A percentile compares a stretch with the other conserved stretches of the same genome.
These are phyloP conservation scores for Stictonetta naevosa DNA, from an alignment of 2,113 vertebrate species.

Conservation along the genomic window DNA sequence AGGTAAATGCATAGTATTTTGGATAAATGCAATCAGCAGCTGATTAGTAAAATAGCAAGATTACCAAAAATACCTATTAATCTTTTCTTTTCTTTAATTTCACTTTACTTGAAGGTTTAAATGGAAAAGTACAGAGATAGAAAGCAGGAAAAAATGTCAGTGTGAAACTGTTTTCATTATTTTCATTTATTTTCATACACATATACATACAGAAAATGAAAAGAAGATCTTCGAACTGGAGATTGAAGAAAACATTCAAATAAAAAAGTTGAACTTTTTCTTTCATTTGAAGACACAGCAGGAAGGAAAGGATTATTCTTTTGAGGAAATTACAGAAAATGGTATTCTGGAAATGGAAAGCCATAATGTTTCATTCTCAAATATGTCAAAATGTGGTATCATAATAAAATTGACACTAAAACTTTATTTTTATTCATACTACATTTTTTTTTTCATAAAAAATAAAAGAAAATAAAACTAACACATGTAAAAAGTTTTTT, in stretches of 20 bases:
- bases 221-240: neutral
- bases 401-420: slow-evolving; percentile 40
- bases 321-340: slow-evolving; percentile 20
- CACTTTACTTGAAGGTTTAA: neutral
- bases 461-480: neutral
- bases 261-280: slow-evolving; percentile 23
- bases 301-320: slow-evolving; percentile 37
- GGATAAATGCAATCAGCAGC: neutral
- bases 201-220: neutral
- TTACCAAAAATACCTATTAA: fast-evolving
- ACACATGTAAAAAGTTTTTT: neutral
- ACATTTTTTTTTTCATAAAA: neutral
- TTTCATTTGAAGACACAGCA: slow-evolving; percentile 3
- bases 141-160: neutral
- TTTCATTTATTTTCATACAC: neutral
- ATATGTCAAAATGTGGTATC: slow-evolving; percentile 20
- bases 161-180: neutral
- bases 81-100: neutral
- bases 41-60: neutral
- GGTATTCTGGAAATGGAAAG: slow-evolving; percentile 44
- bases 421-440: slow-evolving; percentile 30
- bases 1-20: neutral
- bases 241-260: neutral
- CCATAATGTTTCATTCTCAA: slow-evolving; percentile 29
- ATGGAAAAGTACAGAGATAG: neutral